These are phyloP conservation scores for Sebastes oblongus DNA, from an alignment of 2,797 vertebrate species.

Conservation along the genomic window DNA sequence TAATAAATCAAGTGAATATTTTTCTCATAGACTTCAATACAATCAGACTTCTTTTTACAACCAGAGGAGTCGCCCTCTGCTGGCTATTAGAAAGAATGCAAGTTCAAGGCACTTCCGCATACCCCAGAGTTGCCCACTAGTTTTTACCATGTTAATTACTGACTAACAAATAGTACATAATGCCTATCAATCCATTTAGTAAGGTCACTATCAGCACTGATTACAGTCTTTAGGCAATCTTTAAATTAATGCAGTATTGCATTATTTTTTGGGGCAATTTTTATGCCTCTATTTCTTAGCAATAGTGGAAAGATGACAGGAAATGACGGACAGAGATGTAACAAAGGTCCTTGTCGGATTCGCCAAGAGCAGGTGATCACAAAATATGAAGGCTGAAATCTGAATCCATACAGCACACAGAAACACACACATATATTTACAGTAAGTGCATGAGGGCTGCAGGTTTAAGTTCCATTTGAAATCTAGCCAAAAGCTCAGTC, in stretches of 20 bases:
- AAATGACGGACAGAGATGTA: not conserved
- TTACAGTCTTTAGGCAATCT: not conserved
- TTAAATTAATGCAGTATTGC: not conserved
- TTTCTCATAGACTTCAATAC: too few species aligned
- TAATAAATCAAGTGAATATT: too few species aligned
- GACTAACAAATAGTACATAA: not conserved
- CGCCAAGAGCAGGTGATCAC: not conserved
- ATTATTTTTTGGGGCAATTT: not conserved
- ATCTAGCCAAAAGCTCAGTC: slow-evolving; percentile 17
- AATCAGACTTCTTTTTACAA: too few species aligned
- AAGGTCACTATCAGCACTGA: not conserved
- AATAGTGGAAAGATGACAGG: not conserved
- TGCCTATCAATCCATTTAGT: not conserved
- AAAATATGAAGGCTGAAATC: not conserved
- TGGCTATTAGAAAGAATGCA: too few species aligned
- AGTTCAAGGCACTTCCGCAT: too few species aligned
- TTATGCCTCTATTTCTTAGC: not conserved
- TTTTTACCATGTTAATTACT: not conserved
- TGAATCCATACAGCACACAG: not conserved
- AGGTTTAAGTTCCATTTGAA: slow-evolving; percentile 24
- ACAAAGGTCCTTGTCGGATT: not conserved
- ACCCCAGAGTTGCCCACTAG: not conserved
- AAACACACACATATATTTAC: not conserved
- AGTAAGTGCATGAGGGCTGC: not conserved
- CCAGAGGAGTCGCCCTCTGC: too few species aligned